Evolutionary conservation across 2,888 invertebrate genomes (phyloP).

Genomic region (Ischnus inquisitorius): DNA sequence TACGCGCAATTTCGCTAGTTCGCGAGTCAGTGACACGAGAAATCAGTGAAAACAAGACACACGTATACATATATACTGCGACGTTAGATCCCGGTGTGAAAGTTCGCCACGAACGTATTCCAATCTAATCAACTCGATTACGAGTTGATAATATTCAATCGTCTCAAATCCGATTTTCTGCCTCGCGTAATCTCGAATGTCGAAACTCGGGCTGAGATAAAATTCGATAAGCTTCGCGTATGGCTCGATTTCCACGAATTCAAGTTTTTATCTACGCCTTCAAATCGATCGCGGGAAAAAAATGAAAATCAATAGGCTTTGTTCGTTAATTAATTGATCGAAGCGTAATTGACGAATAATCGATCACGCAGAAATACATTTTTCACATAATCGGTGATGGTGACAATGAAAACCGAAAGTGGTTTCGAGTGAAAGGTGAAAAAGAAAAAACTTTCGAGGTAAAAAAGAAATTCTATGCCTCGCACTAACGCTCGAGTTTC

Average conservation of each 20-base stretch:
- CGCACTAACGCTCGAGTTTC: not conserved
- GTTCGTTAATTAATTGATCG: too few relatives aligned
- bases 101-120: not conserved
- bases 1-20: not conserved
- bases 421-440: not conserved
- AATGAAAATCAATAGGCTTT: too few relatives aligned
- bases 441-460: not conserved
- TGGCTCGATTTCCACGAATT: not conserved
- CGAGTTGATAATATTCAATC: not conserved
- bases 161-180: not conserved
- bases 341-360: too few relatives aligned
- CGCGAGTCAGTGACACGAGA: conserved; percentile 16
- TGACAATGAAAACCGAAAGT: not conserved
- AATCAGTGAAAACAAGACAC: conserved; percentile 24
- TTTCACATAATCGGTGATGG: too few relatives aligned
- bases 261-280: not conserved
- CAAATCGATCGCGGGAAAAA: not conserved
- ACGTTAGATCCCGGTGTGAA: conserved; percentile 36
- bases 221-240: conserved; percentile 10
- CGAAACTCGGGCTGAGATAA: conserved; percentile 6
- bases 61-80: conserved; percentile 5
- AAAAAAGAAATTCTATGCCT: not conserved
- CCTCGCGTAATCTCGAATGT: not conserved
- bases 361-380: too few relatives aligned
- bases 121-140: not conserved